These are phyloP conservation scores for Syngnathus acus DNA, from an alignment of 2,797 vertebrate genomes.

Conservation along the genomic window DNA sequence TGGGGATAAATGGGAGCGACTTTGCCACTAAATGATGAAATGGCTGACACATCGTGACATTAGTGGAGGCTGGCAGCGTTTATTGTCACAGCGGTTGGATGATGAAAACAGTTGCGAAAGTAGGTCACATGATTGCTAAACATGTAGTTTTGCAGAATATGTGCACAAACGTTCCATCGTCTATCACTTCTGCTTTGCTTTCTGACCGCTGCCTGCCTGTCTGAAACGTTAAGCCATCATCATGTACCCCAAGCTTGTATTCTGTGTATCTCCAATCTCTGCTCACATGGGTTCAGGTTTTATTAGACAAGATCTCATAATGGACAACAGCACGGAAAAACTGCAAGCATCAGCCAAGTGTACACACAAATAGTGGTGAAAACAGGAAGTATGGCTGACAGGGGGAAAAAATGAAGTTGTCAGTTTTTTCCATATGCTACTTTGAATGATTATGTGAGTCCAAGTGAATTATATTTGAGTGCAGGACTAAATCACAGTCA, in stretches of 20 bases:
- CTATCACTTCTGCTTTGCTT: neutral
- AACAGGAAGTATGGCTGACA: neutral
- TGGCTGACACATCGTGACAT: conserved; percentile 60
- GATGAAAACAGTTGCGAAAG: conserved; percentile 56
- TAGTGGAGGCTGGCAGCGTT: conserved; percentile 50
- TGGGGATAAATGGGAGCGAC: conserved; percentile 57
- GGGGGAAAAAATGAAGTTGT: neutral
- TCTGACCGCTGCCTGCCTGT: neutral
- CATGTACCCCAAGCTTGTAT: neutral
- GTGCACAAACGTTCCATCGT: neutral
- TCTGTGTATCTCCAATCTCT: neutral
- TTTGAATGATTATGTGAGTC: neutral
- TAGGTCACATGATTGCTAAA: conserved; percentile 52
- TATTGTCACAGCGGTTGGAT: conserved; percentile 39
- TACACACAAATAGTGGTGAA: neutral
- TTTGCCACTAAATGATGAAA: conserved; percentile 62
- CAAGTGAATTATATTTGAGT: neutral
- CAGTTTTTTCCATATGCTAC: neutral
- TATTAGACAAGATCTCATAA: neutral
- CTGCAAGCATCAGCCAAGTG: neutral
- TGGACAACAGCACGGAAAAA: neutral
- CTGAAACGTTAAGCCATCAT: neutral
- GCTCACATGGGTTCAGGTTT: neutral
- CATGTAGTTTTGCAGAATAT: neutral
- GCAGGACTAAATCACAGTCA: neutral